phyloP scores from a whole-genome alignment of 2,888 invertebrate genomes.

The Ischnura elegans region DNA sequence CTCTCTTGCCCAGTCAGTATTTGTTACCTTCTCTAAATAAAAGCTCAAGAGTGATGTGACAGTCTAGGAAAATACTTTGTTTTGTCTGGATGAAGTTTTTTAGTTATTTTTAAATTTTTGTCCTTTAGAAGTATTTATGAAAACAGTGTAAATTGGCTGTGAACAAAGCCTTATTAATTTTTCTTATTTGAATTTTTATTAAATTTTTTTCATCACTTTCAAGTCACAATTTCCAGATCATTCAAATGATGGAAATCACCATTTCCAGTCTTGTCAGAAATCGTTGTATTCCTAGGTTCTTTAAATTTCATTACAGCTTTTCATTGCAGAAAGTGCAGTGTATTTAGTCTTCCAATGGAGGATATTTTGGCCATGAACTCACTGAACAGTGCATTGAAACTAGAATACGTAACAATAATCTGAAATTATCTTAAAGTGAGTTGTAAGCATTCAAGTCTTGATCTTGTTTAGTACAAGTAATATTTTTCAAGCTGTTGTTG shows the following conservation, averaged over 20 bases:
- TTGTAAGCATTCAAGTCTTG: conserved; percentile 46
- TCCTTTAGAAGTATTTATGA: conserved; percentile 54
- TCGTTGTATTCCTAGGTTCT: conserved; percentile 20
- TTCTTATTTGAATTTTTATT: conserved; percentile 43
- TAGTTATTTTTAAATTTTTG: conserved; percentile 57
- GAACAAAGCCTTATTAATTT: conserved; percentile 58
- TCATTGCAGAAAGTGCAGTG: conserved; percentile 60
- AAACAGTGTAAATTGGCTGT: conserved; percentile 59
- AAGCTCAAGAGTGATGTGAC: conserved; percentile 66
- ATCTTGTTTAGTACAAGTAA: conserved; percentile 38
- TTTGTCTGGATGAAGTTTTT: conserved; percentile 60
- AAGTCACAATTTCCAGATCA: conserved; percentile 43
- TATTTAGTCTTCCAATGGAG: conserved; percentile 61
- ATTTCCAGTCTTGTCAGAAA: not conserved
- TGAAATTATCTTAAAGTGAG: conserved; percentile 46
- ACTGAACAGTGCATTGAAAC: conserved; percentile 45
- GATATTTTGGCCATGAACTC: conserved; percentile 61
- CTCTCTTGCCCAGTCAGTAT: conserved; percentile 68
- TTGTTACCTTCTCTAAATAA: conserved; percentile 68
- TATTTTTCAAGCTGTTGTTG: conserved; percentile 23
- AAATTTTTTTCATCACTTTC: conserved; percentile 47
- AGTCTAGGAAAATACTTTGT: conserved; percentile 62
- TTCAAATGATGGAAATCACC: conserved; percentile 12
- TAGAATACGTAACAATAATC: conserved; percentile 46
- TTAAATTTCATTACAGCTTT: conserved; percentile 45